Base-by-base conservation (phyloP, 2,113 vertebrate genomes). In the Gavia stellata region DNA sequence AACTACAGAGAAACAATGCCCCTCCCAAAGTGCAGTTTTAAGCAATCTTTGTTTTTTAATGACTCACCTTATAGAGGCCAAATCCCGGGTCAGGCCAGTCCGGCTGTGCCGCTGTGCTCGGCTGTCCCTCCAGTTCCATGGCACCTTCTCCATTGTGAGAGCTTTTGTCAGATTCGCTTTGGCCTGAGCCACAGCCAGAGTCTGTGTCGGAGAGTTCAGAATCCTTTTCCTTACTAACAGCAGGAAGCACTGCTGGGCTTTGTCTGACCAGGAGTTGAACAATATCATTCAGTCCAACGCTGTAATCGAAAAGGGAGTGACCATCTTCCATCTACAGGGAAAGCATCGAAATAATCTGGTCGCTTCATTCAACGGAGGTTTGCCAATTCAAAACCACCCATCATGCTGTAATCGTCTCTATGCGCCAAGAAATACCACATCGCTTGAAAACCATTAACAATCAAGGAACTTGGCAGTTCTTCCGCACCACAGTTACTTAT, bases 291-390 rank as follows among this genome's bases (percentile, higher is more conserved):
- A 99, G 97, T 12, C 99, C 99, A 18, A 99, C 99, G 1, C 97
- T 99, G 52, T 99, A 99, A 87, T 99, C 99, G 9, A 99, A 99
- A 70, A 99, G 98, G 31, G 99, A 99, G 97, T 99, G 99, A 7
- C 99, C 99, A 0, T 99, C 98, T 89, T 99, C 99, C 99, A 99
- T 99, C 99, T 99, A 80, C 18, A 34, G 89, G 62, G 61, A 63
- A 33, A 70, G 91, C 79, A 78, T 4, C 42, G 18, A 17, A 59
- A 17, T 2, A 9, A 9, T 2, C 29, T 3, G 31, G 53, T 72
- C 29, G 71, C 2, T 56, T 33, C 62, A 9, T 4, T 5, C 63
- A 2, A 1, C 13, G 0, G 36, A 80, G 72, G 7, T 58, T n/a
- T 19, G 25, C 58, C 63, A 12, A 3, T 3, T 17, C 65, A 7